Base-by-base conservation (phyloP, 2,888 invertebrate genomes). In the Apocheima hispidaria region DNA sequence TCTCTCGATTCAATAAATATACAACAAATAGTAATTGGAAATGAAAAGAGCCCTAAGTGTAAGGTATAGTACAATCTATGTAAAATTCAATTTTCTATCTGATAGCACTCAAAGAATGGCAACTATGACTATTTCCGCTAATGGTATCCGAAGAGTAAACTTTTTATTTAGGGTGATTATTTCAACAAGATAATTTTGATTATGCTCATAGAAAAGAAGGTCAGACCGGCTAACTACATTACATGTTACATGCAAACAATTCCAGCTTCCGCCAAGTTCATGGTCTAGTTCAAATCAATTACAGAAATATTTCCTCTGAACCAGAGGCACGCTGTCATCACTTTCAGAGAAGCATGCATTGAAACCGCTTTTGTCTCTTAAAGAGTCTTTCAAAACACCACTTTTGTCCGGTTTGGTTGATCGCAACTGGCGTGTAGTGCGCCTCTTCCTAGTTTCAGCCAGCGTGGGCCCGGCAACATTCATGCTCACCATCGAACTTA, bases 261-360 rank as follows among this genome's bases (percentile, higher is more conserved):
- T 46, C 55, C 51, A 64, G 51, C 60, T 23, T 43, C 23, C 26
- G 46, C 20, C 21, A 26, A 10, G 14, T 28, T 38, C 40, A 38
- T 12, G 3, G 36, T 26, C 23, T 35, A 9, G 4, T 41, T 40
- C 46, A 30, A 51, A 59, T 66, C 54, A 69, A 57, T 78, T 82
- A 79, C 86, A 85, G 73, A 90, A 90, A 65, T 83, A 90, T 70
- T 87, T 90, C 44, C 81, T 76, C 52, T 83, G 83, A 60, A 85
- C 82, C 21, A 86, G 71, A 9, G 85, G 87, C 72, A 84, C 84
- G 83, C 81, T 82, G 53, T 90, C 90, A 65, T 88, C 92, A 83
- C 90, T 91, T 64, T 92, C 92, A 0, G 92, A 88, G 68, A 92
- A 92, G 69, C 92, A 92, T 5, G 85, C 86, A 0, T 87, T 73